A percentile compares a stretch with the other conserved stretches of the same genome.
Evolutionary conservation across 2,113 vertebrate species (phyloP).

Genomic region (Chloropsis cyanopogon): DNA sequence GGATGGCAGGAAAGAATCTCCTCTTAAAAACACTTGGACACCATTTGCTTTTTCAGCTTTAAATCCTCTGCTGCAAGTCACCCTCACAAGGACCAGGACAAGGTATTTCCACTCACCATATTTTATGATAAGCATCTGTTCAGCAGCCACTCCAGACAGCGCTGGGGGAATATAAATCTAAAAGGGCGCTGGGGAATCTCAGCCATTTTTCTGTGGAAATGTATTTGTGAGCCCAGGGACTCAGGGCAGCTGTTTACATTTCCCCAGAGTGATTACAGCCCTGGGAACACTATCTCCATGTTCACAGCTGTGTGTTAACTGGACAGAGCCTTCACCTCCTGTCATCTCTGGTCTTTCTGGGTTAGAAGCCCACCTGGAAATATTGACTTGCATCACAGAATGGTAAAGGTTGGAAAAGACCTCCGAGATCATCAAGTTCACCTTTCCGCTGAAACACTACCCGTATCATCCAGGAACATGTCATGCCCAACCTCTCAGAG

Average conservation of each 20-base stretch:
- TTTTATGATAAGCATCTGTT: background rate
- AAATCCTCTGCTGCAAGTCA: background rate
- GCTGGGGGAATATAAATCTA: background rate
- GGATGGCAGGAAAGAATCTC: background rate
- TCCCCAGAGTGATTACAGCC: background rate
- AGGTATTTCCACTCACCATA: background rate
- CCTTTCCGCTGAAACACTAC: background rate
- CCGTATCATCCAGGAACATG: rapidly evolving
- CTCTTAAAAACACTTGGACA: background rate
- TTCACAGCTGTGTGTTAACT: background rate
- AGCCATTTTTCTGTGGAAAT: background rate
- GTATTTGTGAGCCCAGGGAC: background rate
- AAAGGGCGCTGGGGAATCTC: background rate
- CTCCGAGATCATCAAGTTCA: background rate
- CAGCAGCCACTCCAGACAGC: background rate
- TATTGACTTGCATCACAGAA: background rate
- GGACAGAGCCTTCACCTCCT: background rate
- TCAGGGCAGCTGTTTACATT: background rate
- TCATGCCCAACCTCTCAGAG: background rate
- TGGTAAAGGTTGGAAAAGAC: background rate
- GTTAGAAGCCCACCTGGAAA: background rate
- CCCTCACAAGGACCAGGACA: background rate
- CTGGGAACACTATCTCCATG: background rate
- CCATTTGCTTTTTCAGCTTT: background rate
- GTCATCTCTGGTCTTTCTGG: background rate